Percentiles rank a stretch among this genome's conserved stretches.
These are phyloP conservation scores for Campoletis sonorensis DNA, from an alignment of 1,140 invertebrate species.

Conservation along the genomic window DNA sequence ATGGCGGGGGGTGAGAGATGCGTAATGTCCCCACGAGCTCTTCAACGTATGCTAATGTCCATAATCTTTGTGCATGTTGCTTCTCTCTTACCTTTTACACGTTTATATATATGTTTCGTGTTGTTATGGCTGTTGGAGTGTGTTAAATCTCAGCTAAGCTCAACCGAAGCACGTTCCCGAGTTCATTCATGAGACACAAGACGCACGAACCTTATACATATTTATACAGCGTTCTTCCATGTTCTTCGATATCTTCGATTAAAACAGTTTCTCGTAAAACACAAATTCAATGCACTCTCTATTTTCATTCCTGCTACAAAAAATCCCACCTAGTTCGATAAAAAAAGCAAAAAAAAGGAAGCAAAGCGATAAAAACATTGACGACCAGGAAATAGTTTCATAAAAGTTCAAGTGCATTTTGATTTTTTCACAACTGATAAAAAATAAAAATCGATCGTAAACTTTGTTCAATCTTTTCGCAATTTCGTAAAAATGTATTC, in stretches of 20 bases:
- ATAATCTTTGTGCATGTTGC: conserved; percentile 34
- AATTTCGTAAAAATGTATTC: too few relatives aligned
- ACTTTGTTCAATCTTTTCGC: too few relatives aligned
- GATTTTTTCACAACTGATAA: too few relatives aligned
- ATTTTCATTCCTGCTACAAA: too few relatives aligned
- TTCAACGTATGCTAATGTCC: conserved; percentile 56
- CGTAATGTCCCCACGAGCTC: conserved; percentile 53
- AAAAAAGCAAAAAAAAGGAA: too few relatives aligned
- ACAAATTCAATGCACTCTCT: background rate
- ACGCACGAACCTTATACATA: background rate
- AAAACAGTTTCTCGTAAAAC: background rate
- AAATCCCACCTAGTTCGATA: too few relatives aligned
- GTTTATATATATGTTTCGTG: background rate
- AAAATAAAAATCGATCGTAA: too few relatives aligned
- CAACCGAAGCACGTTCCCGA: background rate
- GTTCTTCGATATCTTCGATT: conserved; percentile 1
- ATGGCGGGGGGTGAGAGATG: conserved; percentile 32
- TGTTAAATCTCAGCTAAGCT: conserved; percentile 35
- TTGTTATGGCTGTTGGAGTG: background rate
- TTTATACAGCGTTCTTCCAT: background rate
- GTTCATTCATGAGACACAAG: conserved; percentile 57
- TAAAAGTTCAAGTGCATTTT: too few relatives aligned
- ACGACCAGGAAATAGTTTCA: too few relatives aligned
- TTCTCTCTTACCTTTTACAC: conserved; percentile 13
- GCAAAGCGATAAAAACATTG: too few relatives aligned